Base-by-base conservation (phyloP, 2,888 invertebrate species). In the Callosobruchus maculatus region DNA sequence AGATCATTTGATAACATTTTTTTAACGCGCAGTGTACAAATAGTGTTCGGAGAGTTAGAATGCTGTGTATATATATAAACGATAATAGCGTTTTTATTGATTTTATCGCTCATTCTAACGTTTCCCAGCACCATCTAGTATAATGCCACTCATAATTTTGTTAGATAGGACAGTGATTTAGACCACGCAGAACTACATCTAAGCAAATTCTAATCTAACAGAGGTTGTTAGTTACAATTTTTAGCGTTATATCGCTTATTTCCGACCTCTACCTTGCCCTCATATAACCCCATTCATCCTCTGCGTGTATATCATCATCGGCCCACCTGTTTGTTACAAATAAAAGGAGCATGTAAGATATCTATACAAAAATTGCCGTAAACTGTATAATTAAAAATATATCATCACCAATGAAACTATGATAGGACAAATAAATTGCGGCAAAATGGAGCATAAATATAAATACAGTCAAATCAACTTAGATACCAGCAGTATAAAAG, bases 231-330 rank as follows among this genome's bases (percentile, higher is more conserved):
- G 13, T 49, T 49, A 49, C 49, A 49, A 5, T 49, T 18, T 49
- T 49, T 49, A 49, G 49, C 49, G 13, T 49, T 49, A 49, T 49
- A 49, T 49, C 30, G 49, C 18, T 49, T 18, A 49, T 49, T 1
- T 18, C 4, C 49, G 49, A 49, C 49, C 72, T 92, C 92, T 91
- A 91, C 91, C 91, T 87, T 90, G 90, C 88, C 86, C 89, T 88
- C 89, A 87, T 88, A 87, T 87, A 84, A 71, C 78, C 80, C 77
- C 78, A 77, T 49, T 49, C 49, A 49, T 49, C 49, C 13, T 49
- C 49, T 72, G 74, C 79, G 79, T 83, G 82, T 89, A 89, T 88
- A 88, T 92, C 84, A 83, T 84, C 85, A 90, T 92, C 94, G 20
- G 22, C 71, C 49, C 49, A 49, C 49, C 49, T 49, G 49, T 49